Percentiles rank a stretch among this genome's conserved stretches.
These are phyloP conservation scores for Clarias batrachus DNA, from an alignment of 2,113 vertebrate genomes.

Conservation along the genomic window DNA sequence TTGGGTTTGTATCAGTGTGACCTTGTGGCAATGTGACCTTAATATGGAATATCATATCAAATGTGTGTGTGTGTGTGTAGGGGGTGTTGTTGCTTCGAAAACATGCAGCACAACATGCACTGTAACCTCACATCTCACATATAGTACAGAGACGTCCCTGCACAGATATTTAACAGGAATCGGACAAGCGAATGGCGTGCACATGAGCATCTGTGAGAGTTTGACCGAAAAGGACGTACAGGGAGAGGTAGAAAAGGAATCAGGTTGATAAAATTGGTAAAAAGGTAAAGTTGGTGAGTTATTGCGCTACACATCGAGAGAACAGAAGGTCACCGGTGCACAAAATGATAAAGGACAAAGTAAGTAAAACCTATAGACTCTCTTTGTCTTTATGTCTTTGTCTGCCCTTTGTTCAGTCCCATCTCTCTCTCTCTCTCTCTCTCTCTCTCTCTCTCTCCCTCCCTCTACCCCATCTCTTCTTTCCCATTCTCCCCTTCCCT, in stretches of 20 bases:
- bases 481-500: conserved; percentile 8
- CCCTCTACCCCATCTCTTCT: neutral
- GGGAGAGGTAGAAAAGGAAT: neutral
- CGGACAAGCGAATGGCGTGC: neutral
- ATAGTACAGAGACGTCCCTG: neutral
- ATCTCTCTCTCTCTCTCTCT: neutral
- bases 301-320: neutral
- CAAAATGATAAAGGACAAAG: neutral
- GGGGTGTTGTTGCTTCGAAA: neutral
- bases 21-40: conserved; percentile 44
- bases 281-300: too few relatives aligned
- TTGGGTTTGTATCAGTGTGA: neutral
- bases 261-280: too few relatives aligned
- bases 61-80: conserved; percentile 16
- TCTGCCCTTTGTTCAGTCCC: neutral
- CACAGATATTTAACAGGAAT: neutral
- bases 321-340: neutral
- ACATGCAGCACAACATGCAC: conserved; percentile 37
- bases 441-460: neutral
- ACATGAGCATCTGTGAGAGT: neutral
- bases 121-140: conserved; percentile 6
- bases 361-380: neutral
- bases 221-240: neutral
- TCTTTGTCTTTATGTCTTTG: neutral
- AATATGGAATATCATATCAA: conserved; percentile 26